A percentile compares a stretch with the other conserved stretches of the same genome.
Evolutionary conservation across 2,797 vertebrate species (phyloP).

Genomic region (Euthynnus affinis): DNA sequence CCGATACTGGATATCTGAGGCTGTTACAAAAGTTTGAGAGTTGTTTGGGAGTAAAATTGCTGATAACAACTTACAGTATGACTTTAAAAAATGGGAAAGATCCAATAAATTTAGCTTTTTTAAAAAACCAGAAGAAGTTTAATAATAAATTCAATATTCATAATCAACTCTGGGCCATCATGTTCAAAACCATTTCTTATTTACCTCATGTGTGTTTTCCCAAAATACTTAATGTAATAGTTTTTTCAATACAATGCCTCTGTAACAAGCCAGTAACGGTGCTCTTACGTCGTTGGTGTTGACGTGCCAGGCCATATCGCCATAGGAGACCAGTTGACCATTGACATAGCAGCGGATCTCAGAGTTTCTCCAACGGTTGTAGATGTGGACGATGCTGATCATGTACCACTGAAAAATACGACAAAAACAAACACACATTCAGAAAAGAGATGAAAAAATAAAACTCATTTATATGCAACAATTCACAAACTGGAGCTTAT

Average conservation of each 20-base stretch:
- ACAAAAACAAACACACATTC: background rate
- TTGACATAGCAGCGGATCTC: conserved; percentile 99
- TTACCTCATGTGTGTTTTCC: background rate
- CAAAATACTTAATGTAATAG: background rate
- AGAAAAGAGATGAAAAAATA: background rate
- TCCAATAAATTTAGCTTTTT: background rate
- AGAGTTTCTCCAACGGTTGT: conserved; percentile 99
- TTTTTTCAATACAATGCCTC: background rate
- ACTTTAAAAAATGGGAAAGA: background rate
- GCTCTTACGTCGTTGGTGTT: conserved; percentile 97
- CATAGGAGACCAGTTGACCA: conserved; percentile 97
- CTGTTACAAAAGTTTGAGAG: background rate
- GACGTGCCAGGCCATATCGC: conserved; percentile 99
- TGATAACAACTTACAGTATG: background rate
- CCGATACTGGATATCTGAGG: conserved; percentile 20
- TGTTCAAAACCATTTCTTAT: background rate
- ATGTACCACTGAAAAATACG: conserved; percentile 93
- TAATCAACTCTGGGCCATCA: background rate
- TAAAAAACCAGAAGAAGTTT: background rate
- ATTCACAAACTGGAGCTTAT: background rate
- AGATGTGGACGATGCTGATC: conserved; percentile 99
- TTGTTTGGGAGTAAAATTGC: background rate
- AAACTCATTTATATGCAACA: background rate
- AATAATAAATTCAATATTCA: background rate
- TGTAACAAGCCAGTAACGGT: background rate